A percentile compares a stretch with the other conserved stretches of the same genome.
Evolutionary conservation across 2,888 invertebrate species (phyloP).

Genomic region (Dromius quadrimaculatus): DNA sequence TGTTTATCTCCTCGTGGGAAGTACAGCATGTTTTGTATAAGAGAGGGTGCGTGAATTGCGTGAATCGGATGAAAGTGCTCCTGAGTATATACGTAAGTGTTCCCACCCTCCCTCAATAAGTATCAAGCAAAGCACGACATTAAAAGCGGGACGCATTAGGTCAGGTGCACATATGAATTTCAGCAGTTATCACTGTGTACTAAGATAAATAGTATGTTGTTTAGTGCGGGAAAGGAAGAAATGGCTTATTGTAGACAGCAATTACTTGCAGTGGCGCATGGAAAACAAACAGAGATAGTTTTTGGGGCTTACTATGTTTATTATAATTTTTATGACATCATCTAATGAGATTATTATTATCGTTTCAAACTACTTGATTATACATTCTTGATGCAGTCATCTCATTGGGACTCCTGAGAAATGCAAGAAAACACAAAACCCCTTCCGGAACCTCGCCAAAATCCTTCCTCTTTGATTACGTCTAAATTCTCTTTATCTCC

Average conservation of each 20-base stretch:
- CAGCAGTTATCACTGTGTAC: neutral
- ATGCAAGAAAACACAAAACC: constrained; percentile 6
- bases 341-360: too few relatives aligned
- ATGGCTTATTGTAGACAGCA: constrained; percentile 20
- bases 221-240: constrained; percentile 10
- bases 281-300: too few relatives aligned
- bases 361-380: too few relatives aligned
- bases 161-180: constrained; percentile 28
- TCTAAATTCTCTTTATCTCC: constrained; percentile 40
- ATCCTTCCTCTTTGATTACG: constrained; percentile 29
- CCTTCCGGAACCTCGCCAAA: neutral
- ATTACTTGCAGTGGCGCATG: neutral
- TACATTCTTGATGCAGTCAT: too few relatives aligned
- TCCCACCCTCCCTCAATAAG: constrained; percentile 38
- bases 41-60: constrained; percentile 21
- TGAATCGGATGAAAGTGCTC: too few relatives aligned
- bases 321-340: too few relatives aligned
- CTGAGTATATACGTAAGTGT: constrained; percentile 6
- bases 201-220: neutral
- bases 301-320: too few relatives aligned
- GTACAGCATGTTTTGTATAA: constrained; percentile 17
- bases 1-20: constrained; percentile 15
- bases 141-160: constrained; percentile 43
- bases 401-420: constrained; percentile 11
- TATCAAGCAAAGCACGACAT: constrained; percentile 48